Base-by-base conservation (phyloP, 2,797 vertebrate genomes). In the Taeniopygia guttata region DNA sequence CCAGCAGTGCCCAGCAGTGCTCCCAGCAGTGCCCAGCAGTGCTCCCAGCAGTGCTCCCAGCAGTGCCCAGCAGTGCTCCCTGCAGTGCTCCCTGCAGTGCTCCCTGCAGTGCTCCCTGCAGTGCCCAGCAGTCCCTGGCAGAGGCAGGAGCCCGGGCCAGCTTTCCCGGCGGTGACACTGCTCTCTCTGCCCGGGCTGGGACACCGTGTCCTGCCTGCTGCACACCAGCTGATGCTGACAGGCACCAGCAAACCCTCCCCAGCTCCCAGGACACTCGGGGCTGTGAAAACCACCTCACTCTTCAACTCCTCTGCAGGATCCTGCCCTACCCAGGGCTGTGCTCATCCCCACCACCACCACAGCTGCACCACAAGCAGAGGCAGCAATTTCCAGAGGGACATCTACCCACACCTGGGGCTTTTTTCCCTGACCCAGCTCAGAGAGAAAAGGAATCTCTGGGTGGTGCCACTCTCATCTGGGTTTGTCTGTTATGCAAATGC, bases 261-360 rank as follows among this genome's bases (percentile, higher is more conserved):
- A 45, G 5, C 52, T n/a, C 64, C 59, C 38, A 9, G 52, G 8
- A 10, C 12, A 1, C 32, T 32, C 60, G 8, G 60, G 32, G 9
- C 38, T 15, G 26, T 34, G 23, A 7, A 36, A 49, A 34, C 45
- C 16, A 1, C 1, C 4, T 8, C 6, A 0, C 16, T 45, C 30
- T 56, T 30, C 66, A 49, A 12, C 13, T 9, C 2, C 0, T 7
- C 63, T 25, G 42, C 7, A 5, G 63, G 23, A 34, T 7, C 34
- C 67, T 82, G 36, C 46, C 90, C 73, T 34, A 5, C 8, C 5
- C 77, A 38, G 43, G 52, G n/a, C 16, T 22, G 9, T 21, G 69
- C 13, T 54, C 16, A 6, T 16, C 52, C 52, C 26, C 26, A 9
- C 5, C 8, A 15, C 36, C 4, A 1, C 56, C 43, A 7, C 0